phyloP scores from a whole-genome alignment of 1,140 invertebrate genomes.

The Drosophila burlai region DNA sequence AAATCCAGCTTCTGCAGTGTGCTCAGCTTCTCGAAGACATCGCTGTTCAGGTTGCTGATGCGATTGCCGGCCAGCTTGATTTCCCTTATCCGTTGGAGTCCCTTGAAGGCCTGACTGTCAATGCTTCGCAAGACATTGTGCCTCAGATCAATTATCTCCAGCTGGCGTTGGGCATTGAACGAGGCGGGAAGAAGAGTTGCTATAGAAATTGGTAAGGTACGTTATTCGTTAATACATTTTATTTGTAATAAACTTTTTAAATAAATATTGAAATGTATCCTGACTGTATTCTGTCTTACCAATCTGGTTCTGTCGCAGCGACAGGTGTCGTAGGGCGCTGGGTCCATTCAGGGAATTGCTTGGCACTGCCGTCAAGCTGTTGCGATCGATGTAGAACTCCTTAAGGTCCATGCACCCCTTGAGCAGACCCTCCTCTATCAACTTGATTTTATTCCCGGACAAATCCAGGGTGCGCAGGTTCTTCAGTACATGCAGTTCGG shows the following conservation, averaged over 20 bases:
- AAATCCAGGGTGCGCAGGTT: constrained; percentile 91
- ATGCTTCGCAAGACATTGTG: constrained; percentile 91
- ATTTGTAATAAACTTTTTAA: background rate
- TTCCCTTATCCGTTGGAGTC: constrained; percentile 88
- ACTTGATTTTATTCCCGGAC: constrained; percentile 91
- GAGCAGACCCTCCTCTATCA: constrained; percentile 93
- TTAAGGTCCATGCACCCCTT: constrained; percentile 91
- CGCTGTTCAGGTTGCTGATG: constrained; percentile 91
- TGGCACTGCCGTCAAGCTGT: constrained; percentile 89
- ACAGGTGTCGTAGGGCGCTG: constrained; percentile 89
- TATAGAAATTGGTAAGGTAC: constrained; percentile 85
- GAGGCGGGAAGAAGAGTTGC: constrained; percentile 88
- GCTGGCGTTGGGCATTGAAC: constrained; percentile 88
- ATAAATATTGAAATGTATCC: too few species aligned
- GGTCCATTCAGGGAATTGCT: constrained; percentile 92
- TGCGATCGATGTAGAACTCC: constrained; percentile 92
- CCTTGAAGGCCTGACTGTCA: constrained; percentile 90
- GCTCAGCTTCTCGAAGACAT: constrained; percentile 90
- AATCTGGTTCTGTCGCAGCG: constrained; percentile 92
- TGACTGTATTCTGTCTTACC: constrained; percentile 86
- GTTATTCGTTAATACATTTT: background rate
- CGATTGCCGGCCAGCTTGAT: constrained; percentile 92
- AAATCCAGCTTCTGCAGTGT: constrained; percentile 92
- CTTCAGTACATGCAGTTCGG: constrained; percentile 91
- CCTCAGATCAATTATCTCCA: constrained; percentile 91